Evolutionary conservation across 2,888 invertebrate species (phyloP).

Genomic region (Hylaea fasciaria): DNA sequence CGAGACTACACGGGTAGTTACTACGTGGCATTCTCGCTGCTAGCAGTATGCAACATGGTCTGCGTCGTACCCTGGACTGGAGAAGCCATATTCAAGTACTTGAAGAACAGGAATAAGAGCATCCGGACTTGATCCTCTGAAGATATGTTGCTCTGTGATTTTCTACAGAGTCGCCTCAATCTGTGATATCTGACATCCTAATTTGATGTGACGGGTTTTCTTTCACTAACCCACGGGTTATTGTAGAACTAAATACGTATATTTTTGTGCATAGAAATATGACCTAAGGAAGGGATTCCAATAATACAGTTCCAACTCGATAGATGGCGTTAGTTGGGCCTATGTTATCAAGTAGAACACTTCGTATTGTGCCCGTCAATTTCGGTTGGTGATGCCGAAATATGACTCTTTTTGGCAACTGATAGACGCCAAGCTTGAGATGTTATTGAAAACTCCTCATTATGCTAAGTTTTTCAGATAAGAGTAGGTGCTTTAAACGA

Average conservation of each 20-base stretch:
- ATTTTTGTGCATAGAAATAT: no score
- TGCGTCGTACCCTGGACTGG: slow-evolving; percentile 87
- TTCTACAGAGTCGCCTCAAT: slow-evolving; percentile 10
- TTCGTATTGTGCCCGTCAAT: no score
- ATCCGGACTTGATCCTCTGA: slow-evolving; percentile 38
- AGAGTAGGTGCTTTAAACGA: neutral
- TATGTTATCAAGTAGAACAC: no score
- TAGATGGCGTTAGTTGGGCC: no score
- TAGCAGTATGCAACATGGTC: slow-evolving; percentile 84
- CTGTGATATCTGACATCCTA: slow-evolving; percentile 39
- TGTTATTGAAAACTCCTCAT: no score
- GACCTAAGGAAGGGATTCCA: no score
- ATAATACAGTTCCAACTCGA: no score
- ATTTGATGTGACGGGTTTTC: slow-evolving; percentile 2
- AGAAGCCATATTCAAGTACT: slow-evolving; percentile 72
- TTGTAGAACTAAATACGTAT: neutral
- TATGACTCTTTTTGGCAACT: no score
- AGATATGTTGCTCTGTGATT: slow-evolving; percentile 15
- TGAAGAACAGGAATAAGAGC: slow-evolving; percentile 45
- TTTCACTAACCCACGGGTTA: neutral
- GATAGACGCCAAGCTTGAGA: no score
- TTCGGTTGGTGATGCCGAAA: no score
- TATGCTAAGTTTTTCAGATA: neutral
- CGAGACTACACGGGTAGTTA: slow-evolving; percentile 86
- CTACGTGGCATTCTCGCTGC: slow-evolving; percentile 83